Base-by-base conservation (phyloP, 37 sponge, comb jelly and placozoan genomes). In the Chondrosia reniformis region DNA sequence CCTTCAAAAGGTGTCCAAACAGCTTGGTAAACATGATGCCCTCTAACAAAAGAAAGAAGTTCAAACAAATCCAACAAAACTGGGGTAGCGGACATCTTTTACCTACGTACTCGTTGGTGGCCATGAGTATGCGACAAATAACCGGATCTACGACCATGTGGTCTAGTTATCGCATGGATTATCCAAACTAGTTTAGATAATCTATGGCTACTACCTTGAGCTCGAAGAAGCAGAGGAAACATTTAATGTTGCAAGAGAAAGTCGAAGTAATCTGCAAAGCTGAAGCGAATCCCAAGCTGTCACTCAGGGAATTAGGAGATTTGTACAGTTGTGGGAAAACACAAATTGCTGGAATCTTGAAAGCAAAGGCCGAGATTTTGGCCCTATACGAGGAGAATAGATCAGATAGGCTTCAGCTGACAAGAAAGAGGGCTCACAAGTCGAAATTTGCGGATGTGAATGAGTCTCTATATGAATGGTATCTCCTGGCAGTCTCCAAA, bases 261-360 rank as follows among this genome's bases (percentile, higher is more conserved):
- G 75, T 78, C 9, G 69, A 84, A 56, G 62, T 84, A 19, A 84
- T 84, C 21, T 15, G 63, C 13, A 2, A 54, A 4, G 32, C 58
- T 36, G 40, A 84, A 55, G 38, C 40, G 4, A 57, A 84, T 39
- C 84, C 84, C 63, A 33, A 25, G 56, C 25, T 73, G 12, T 6
- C 67, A 37, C 19, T 69, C 9, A 44, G 86, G 30, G 64, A 78
- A 52, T 55, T 88, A 49, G 89, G 79, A 40, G 83, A 77, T 59
- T 63, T 27, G 39, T 83, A 76, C 73, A 19, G 34, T 28, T 84
- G 89, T 79, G 89, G 81, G 2, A 83, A 75, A 56, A 88, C 84
- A 36, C 84, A 80, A 56, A 6, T 6, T 56, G 58, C 58, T 56
- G 58, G 9, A 56, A 56, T 56, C 58, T 8, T 56, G 58, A 56